Conservation (phyloP, 2,888 invertebrate species). For the Acrobasis consociella region DNA sequence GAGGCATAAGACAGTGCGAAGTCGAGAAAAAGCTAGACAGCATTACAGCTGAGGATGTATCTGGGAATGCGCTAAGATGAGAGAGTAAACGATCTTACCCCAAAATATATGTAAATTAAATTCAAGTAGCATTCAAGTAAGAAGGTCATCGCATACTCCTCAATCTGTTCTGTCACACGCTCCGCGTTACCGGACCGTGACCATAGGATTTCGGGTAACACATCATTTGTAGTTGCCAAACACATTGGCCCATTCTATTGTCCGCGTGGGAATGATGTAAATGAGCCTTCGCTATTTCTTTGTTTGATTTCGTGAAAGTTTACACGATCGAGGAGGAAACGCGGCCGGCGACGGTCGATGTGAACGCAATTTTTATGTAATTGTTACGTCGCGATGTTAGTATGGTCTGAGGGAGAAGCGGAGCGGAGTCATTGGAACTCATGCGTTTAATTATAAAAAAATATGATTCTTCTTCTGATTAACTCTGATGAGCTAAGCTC, state of each 20-base stretch:
- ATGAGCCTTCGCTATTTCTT: conserved; percentile 81
- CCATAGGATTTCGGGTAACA: conserved; percentile 75
- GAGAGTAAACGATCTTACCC: too few relatives aligned
- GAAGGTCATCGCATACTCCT: conserved; percentile 43
- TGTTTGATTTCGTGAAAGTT: conserved; percentile 83
- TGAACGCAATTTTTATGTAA: conserved; percentile 82
- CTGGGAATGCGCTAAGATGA: too few relatives aligned
- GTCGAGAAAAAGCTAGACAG: too few relatives aligned
- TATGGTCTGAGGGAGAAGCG: conserved; percentile 43
- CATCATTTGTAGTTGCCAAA: conserved; percentile 77
- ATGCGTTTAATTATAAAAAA: not conserved
- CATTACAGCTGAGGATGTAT: too few relatives aligned
- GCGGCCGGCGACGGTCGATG: conserved; percentile 74
- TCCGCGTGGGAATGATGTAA: conserved; percentile 82
- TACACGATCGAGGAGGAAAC: conserved; percentile 81
- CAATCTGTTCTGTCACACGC: conserved; percentile 55
- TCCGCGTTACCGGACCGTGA: conserved; percentile 53
- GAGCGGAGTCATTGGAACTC: conserved; percentile 35
- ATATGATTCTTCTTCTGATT: too few relatives aligned
- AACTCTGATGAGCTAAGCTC: too few relatives aligned
- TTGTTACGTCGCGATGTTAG: conserved; percentile 74
- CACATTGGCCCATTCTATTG: conserved; percentile 80
- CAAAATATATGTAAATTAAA: conserved; percentile 8
- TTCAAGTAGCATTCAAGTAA: conserved; percentile 13
- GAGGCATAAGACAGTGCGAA: too few relatives aligned